These are phyloP conservation scores for Micronycteris hirsuta DNA, from an alignment of 2,113 vertebrate species.

Conservation along the genomic window DNA sequence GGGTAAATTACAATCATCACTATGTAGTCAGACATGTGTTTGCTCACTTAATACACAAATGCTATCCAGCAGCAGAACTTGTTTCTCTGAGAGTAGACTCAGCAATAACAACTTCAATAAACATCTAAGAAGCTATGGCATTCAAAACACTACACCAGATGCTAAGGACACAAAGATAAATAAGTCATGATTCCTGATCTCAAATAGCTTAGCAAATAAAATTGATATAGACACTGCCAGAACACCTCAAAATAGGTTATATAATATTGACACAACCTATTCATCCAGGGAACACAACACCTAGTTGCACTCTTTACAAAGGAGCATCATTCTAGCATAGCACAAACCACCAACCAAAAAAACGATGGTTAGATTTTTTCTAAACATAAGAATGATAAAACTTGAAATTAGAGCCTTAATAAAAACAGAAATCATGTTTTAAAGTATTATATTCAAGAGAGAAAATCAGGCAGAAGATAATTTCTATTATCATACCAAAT, in stretches of 20 bases:
- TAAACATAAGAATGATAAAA: not conserved
- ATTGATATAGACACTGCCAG: not conserved
- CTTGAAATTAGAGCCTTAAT: constrained; percentile 24
- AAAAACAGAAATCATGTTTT: constrained; percentile 8
- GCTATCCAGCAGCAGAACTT: constrained; percentile 61
- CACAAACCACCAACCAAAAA: not conserved
- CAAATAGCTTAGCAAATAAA: constrained; percentile 5
- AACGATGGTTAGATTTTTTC: not conserved
- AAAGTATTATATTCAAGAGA: not conserved
- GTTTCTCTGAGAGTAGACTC: constrained; percentile 37
- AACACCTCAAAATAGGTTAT: not conserved
- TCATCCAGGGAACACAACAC: not conserved
- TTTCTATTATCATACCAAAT: constrained; percentile 30
- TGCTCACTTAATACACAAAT: constrained; percentile 66
- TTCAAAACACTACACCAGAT: constrained; percentile 18
- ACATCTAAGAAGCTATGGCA: constrained; percentile 30
- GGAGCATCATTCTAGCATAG: not conserved
- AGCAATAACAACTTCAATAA: constrained; percentile 50
- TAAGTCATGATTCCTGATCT: constrained; percentile 25
- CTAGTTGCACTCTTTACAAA: constrained; percentile 20
- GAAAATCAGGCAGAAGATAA: constrained; percentile 9
- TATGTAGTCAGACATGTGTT: constrained; percentile 65
- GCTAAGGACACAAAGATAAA: constrained; percentile 42
- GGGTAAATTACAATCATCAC: constrained; percentile 65
- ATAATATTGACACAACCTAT: not conserved